Evolutionary conservation across 2,797 vertebrate species (phyloP).

Genomic region (Alauda arvensis): DNA sequence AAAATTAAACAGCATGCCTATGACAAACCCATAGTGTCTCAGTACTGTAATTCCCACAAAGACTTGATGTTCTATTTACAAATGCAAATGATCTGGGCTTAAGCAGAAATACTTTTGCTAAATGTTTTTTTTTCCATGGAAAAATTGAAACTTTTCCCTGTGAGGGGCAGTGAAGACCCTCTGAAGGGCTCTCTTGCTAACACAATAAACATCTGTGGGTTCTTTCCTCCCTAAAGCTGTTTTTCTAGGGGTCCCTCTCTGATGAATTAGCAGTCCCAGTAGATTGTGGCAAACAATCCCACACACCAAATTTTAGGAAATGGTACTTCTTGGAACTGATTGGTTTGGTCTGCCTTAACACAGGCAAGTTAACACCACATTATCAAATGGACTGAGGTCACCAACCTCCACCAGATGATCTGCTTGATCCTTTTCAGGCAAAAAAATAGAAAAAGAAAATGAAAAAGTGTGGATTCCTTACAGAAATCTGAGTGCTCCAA

Average conservation of each 20-base stretch:
- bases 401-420: conserved; percentile 7
- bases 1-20: background rate
- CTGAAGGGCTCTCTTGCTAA: conserved; percentile 33
- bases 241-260: conserved; percentile 26
- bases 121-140: background rate
- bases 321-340: conserved; percentile 13
- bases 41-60: background rate
- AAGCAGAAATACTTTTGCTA: background rate
- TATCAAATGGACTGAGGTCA: conserved; percentile 49
- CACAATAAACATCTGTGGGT: conserved; percentile 41
- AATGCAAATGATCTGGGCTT: conserved; percentile 20
- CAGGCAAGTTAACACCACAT: conserved; percentile 43
- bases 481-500: conserved; percentile 30
- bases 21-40: background rate
- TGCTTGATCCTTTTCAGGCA: conserved; percentile 10
- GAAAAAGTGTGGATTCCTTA: background rate
- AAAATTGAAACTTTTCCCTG: background rate
- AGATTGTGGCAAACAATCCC: conserved; percentile 11
- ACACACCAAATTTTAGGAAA: conserved; percentile 30
- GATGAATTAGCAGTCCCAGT: conserved; percentile 39
- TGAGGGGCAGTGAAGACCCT: conserved; percentile 2
- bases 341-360: background rate
- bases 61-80: background rate
- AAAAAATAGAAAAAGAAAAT: background rate
- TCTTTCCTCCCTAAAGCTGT: conserved; percentile 10